Conservation (phyloP, 2,888 invertebrate species). For the Netelia inedita region DNA sequence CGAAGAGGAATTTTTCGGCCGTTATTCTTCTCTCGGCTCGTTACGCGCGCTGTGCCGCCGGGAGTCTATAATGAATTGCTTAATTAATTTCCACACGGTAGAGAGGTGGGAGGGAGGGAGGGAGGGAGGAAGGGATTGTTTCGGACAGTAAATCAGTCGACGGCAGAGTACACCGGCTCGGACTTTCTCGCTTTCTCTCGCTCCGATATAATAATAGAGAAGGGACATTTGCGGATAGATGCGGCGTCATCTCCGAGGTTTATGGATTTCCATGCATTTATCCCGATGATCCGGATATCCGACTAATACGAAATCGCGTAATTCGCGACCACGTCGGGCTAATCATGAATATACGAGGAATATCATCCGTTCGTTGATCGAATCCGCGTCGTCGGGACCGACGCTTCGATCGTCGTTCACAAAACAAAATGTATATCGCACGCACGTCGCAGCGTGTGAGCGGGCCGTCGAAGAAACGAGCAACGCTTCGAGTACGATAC, state of each 20-base stretch:
- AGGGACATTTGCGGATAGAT: neutral
- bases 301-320: slow-evolving; percentile 45
- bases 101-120: slow-evolving; percentile 5
- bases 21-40: slow-evolving; percentile 68
- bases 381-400: neutral
- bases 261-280: slow-evolving; percentile 31
- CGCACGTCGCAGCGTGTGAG: no score
- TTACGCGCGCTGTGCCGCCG: slow-evolving; percentile 62
- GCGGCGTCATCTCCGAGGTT: slow-evolving; percentile 28
- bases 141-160: slow-evolving; percentile 63
- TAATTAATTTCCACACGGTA: slow-evolving; percentile 70
- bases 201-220: slow-evolving; percentile 15
- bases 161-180: slow-evolving; percentile 29
- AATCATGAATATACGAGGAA: slow-evolving; percentile 8
- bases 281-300: slow-evolving; percentile 56
- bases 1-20: slow-evolving; percentile 65
- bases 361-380: neutral
- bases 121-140: slow-evolving; percentile 18
- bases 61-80: slow-evolving; percentile 72
- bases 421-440: no score
- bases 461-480: no score
- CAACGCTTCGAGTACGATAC: no score
- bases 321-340: slow-evolving; percentile 30
- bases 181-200: slow-evolving; percentile 24
- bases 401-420: no score